Evolutionary conservation across 2,113 vertebrate genomes (phyloP).

Genomic region (Malaclemys terrapin): DNA sequence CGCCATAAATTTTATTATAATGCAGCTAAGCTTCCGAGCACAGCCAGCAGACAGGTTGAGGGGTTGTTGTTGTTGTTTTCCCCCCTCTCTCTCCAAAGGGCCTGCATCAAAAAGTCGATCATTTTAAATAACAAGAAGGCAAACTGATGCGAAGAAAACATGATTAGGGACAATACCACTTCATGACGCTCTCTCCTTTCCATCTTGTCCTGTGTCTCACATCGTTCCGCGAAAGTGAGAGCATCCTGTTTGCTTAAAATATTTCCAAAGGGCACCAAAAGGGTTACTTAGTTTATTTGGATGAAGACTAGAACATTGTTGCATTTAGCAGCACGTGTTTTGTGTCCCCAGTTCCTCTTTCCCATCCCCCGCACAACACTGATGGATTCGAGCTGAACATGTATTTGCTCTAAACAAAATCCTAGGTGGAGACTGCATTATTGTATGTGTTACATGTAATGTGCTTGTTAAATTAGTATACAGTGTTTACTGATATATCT

Average conservation of each 20-base stretch:
- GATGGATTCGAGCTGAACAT: not conserved
- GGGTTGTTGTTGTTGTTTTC: slow-evolving; percentile 30
- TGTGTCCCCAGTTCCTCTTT: not conserved
- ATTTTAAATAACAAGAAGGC: slow-evolving; percentile 67
- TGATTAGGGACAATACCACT: not conserved
- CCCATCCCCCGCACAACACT: rapidly evolving
- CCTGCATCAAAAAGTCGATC: slow-evolving; percentile 59
- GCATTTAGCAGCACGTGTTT: not conserved
- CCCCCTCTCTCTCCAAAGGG: slow-evolving; percentile 27
- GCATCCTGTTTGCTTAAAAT: not conserved
- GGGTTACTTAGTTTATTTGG: not conserved
- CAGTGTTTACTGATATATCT: not conserved
- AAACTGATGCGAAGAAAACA: slow-evolving; percentile 53
- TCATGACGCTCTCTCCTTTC: not conserved
- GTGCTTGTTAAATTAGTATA: not conserved
- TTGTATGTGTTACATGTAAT: not conserved
- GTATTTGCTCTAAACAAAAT: not conserved
- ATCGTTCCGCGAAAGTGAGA: not conserved
- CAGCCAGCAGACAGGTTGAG: slow-evolving; percentile 56
- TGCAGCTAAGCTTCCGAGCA: slow-evolving; percentile 62
- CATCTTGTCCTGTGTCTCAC: rapidly evolving
- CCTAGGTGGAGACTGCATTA: not conserved
- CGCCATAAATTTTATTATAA: slow-evolving; percentile 77
- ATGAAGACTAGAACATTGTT: not conserved
- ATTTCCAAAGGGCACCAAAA: not conserved